These are phyloP conservation scores for Omphaloscelis lunosa DNA, from an alignment of 2,888 invertebrate species.

Conservation along the genomic window DNA sequence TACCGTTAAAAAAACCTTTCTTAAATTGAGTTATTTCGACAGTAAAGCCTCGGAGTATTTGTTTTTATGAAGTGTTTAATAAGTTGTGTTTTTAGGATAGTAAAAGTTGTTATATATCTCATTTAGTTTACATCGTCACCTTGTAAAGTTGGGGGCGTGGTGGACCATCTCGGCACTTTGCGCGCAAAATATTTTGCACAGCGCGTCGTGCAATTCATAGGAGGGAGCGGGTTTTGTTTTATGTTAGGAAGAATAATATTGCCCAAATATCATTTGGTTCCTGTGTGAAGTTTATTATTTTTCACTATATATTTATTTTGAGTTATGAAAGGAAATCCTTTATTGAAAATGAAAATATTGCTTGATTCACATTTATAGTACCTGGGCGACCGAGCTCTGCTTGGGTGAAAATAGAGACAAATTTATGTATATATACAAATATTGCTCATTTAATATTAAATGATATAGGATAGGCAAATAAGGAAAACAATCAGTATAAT, in stretches of 20 bases:
- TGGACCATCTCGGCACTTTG: conserved; percentile 76
- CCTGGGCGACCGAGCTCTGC: no score
- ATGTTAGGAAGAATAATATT: neutral
- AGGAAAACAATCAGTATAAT: conserved; percentile 8
- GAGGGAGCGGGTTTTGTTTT: conserved; percentile 62
- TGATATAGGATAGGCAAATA: neutral
- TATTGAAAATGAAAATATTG: neutral
- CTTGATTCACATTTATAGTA: neutral
- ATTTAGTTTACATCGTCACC: conserved; percentile 76
- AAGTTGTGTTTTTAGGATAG: conserved; percentile 11
- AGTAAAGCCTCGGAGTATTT: neutral
- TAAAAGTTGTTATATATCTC: conserved; percentile 58
- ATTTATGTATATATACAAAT: no score
- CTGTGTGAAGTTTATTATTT: neutral
- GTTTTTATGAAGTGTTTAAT: conserved; percentile 16
- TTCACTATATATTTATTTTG: neutral
- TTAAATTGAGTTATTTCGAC: conserved; percentile 13
- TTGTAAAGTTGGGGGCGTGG: conserved; percentile 77
- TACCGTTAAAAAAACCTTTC: neutral
- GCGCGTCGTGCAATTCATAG: conserved; percentile 63
- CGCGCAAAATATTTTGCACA: conserved; percentile 66
- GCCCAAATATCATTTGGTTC: neutral
- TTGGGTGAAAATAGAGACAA: no score
- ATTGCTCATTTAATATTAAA: no score
- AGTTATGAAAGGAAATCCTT: neutral